Base-by-base conservation (phyloP, 2,888 invertebrate genomes). In the Amiota communis region DNA sequence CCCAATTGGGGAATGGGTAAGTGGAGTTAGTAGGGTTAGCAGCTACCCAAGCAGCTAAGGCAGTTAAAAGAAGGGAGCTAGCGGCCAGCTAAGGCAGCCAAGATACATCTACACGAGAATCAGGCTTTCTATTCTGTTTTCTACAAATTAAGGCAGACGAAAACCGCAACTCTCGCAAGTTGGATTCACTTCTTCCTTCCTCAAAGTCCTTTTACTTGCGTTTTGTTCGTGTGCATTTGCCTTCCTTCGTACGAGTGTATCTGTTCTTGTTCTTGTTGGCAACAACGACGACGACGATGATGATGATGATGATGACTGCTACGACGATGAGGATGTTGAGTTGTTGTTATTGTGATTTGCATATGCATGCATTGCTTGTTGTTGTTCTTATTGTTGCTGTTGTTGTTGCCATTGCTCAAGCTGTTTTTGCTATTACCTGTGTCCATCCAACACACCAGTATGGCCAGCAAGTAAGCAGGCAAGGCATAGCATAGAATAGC, bases 151-250 rank as follows among this genome's bases (percentile, higher is more conserved):
- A 82, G 85, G 82, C 78, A 80, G 82, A 82, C 81, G 81, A 79
- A 80, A 82, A 82, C 85, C 82, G 80, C 82, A 82, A 72, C 79
- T 79, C 81, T 87, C 78, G 80, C 82, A 83, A 86, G 81, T 82
- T 86, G 84, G 78, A 76, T 81, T 78, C 79, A 75, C 79, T 79
- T 79, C 77, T 75, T 79, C 75, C 77, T 36, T 79, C 75, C 76
- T 78, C 76, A 76, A 76, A 80, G 80, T 79, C 77, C 79, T 81
- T 78, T 79, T 85, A 77, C 76, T 82, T 80, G 72, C 65, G 73
- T 77, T 81, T 75, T 73, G 73, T 75, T 77, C 72, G 75, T 75
- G 74, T 76, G 77, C 77, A 76, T 77, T 36, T 36, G 36, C 36
- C 36, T 36, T 36, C 36, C 36, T 36, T 78, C 71, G 70, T 36